A percentile compares a stretch with the other conserved stretches of the same genome.
These are phyloP conservation scores for Toxotes jaculatrix DNA, from an alignment of 2,113 vertebrate genomes.

Conservation along the genomic window DNA sequence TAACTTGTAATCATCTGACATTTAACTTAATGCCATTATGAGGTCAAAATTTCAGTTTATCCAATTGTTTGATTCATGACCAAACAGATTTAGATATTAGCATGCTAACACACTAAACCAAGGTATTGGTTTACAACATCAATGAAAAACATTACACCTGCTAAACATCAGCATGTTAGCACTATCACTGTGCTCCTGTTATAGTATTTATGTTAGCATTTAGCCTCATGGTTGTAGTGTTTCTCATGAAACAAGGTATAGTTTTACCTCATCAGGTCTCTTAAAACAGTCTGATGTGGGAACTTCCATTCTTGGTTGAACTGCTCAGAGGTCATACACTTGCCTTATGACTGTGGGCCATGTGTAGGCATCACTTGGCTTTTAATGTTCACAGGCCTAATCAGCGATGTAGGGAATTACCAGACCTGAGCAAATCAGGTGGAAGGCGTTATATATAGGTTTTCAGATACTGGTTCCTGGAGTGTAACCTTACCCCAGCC, in stretches of 20 bases:
- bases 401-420: neutral
- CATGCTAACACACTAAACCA: neutral
- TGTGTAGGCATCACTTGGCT: too few relatives aligned
- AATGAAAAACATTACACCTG: neutral
- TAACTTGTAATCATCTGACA: too few relatives aligned
- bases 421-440: neutral
- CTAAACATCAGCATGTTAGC: neutral
- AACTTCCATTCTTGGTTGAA: neutral
- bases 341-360: too few relatives aligned
- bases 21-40: neutral
- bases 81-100: neutral
- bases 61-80: neutral
- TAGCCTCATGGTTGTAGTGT: neutral
- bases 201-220: neutral
- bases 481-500: constrained; percentile 12
- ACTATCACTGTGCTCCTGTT: neutral
- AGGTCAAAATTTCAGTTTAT: too few relatives aligned
- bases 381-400: neutral
- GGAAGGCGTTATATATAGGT: neutral
- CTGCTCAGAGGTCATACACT: too few relatives aligned
- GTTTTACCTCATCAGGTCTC: too few relatives aligned
- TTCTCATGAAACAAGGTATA: too few relatives aligned
- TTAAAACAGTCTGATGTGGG: neutral
- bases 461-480: neutral
- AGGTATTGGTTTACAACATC: neutral